These are phyloP conservation scores for Zapornia atra DNA, from an alignment of 2,113 vertebrate species.

Conservation along the genomic window DNA sequence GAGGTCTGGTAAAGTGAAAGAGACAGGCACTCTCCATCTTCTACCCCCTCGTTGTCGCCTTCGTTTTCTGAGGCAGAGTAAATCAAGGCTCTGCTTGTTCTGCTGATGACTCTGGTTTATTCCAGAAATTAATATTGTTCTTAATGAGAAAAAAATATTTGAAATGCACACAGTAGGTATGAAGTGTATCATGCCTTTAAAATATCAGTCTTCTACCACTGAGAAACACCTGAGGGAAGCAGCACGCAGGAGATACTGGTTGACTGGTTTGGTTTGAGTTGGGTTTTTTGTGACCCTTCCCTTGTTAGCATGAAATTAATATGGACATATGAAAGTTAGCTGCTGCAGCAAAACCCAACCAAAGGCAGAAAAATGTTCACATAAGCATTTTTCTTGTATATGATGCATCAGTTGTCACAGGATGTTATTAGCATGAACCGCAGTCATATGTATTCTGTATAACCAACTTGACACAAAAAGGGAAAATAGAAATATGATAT, in stretches of 20 bases:
- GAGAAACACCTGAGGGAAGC: not conserved
- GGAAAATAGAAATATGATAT: not conserved
- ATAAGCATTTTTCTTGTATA: not conserved
- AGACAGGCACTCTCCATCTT: not conserved
- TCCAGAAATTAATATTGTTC: not conserved
- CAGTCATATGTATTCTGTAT: not conserved
- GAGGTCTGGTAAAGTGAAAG: not conserved
- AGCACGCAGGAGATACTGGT: too few species aligned
- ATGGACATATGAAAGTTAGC: not conserved
- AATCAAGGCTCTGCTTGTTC: not conserved
- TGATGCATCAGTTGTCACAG: not conserved
- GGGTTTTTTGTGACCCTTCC: not conserved
- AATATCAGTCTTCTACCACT: not conserved
- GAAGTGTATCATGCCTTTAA: not conserved
- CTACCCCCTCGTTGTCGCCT: not conserved
- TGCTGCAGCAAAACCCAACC: not conserved
- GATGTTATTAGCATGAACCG: not conserved
- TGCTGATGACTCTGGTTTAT: not conserved
- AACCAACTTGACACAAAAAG: not conserved
- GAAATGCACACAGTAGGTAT: not conserved
- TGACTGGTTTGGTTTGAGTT: not conserved
- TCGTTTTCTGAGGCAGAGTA: not conserved
- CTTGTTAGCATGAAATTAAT: not conserved
- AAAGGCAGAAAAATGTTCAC: not conserved
- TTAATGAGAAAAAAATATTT: not conserved